Evolutionary conservation across 2,888 invertebrate genomes (phyloP).

Genomic region (Gastracanthus pulcherrimus): DNA sequence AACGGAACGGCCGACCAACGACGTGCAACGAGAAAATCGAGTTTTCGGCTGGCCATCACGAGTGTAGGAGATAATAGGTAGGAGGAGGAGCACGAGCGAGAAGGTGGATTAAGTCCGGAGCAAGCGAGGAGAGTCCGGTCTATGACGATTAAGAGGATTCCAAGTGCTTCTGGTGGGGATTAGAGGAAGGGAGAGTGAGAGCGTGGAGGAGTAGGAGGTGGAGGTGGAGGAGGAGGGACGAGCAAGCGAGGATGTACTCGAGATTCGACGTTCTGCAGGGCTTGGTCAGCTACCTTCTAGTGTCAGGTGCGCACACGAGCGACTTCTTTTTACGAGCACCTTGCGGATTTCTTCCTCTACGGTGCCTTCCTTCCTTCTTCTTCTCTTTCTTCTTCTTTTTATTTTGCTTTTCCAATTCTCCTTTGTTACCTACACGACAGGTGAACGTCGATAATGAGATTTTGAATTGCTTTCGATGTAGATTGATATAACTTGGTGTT

Average conservation of each 20-base stretch:
- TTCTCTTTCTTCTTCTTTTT: not conserved
- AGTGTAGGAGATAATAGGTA: no score
- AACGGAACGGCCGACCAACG: not conserved
- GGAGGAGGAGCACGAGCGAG: not conserved
- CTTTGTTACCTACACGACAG: no score
- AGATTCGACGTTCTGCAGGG: constrained; percentile 72
- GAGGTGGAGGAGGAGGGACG: not conserved
- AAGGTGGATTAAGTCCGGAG: not conserved
- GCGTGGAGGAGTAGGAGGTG: not conserved
- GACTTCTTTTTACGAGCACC: constrained; percentile 27
- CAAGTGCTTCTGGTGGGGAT: constrained; percentile 27
- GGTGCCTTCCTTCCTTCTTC: not conserved
- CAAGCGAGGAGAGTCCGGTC: no score
- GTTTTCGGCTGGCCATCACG: no score
- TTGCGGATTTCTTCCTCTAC: not conserved
- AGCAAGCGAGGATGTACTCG: constrained; percentile 66
- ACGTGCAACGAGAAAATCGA: not conserved
- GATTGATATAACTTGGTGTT: no score
- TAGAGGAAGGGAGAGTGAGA: not conserved
- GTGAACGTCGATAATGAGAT: no score
- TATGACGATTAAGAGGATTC: constrained; percentile 35
- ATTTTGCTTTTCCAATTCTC: no score
- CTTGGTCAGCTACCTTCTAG: constrained; percentile 71
- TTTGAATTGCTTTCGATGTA: no score
- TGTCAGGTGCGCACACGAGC: constrained; percentile 73